These are phyloP conservation scores for Umimayanthus chanpuru DNA, from an alignment of 92 coral and sea anemone species.

Conservation along the genomic window DNA sequence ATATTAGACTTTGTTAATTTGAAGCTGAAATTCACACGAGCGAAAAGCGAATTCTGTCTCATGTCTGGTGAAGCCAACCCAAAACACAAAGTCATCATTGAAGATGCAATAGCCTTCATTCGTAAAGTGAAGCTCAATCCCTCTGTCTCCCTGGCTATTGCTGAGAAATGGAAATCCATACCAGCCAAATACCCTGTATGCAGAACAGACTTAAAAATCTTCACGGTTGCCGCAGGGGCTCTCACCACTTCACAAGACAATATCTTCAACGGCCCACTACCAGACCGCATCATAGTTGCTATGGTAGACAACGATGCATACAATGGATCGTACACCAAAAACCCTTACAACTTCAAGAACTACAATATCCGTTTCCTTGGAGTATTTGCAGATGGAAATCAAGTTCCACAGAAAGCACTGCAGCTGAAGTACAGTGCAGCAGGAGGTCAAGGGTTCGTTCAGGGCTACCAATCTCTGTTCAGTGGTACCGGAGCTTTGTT, in stretches of 20 bases:
- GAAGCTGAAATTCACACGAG: no score
- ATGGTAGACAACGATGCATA: constrained; percentile 67
- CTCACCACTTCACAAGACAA: constrained; percentile 60
- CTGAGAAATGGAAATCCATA: constrained; percentile 51
- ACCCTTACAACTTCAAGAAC: constrained; percentile 55
- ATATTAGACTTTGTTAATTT: not conserved
- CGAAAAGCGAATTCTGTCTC: no score
- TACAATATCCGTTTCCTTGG: not conserved
- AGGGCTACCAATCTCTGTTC: constrained; percentile 44
- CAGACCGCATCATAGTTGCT: constrained; percentile 58
- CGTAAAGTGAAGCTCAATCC: constrained; percentile 57
- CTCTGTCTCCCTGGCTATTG: constrained; percentile 57
- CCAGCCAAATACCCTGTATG: constrained; percentile 75
- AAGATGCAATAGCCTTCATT: constrained; percentile 21
- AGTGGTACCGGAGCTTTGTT: constrained; percentile 54
- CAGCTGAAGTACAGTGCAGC: constrained; percentile 52
- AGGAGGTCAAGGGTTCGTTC: constrained; percentile 41
- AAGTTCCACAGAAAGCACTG: constrained; percentile 55
- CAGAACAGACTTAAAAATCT: constrained; percentile 59
- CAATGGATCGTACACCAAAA: constrained; percentile 60
- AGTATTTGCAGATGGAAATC: constrained; percentile 61
- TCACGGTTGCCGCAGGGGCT: constrained; percentile 57
- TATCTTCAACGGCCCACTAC: constrained; percentile 61
- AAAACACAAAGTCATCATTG: constrained; percentile 50
- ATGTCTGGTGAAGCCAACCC: constrained; percentile 44